A percentile compares a stretch with the other conserved stretches of the same genome.
phyloP scores from a whole-genome alignment of 2,113 vertebrate species.

The Gila orcuttii region DNA sequence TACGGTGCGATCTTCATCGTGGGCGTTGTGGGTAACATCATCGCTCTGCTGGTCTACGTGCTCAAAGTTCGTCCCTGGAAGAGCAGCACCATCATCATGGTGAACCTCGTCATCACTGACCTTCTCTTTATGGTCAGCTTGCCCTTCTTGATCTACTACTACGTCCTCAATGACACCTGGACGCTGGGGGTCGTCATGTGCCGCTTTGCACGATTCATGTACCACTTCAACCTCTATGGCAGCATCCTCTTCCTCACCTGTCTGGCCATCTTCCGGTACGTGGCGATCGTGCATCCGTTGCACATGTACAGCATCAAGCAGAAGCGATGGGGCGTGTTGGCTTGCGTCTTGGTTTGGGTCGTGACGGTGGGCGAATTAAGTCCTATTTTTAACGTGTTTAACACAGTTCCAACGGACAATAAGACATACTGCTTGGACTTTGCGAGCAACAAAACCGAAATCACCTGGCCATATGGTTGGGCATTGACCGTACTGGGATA shows the following conservation, averaged over 20 bases:
- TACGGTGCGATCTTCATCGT: constrained; percentile 65
- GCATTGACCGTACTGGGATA: constrained; percentile 68
- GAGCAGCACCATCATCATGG: constrained; percentile 74
- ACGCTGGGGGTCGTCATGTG: constrained; percentile 66
- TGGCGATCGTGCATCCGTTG: constrained; percentile 64
- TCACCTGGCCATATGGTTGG: constrained; percentile 70
- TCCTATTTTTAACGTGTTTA: constrained; percentile 69
- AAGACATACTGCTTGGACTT: constrained; percentile 68
- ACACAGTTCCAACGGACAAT: not conserved
- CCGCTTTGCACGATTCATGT: constrained; percentile 65
- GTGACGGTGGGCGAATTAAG: constrained; percentile 57
- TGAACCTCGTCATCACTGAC: constrained; percentile 77
- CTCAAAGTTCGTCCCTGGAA: constrained; percentile 73
- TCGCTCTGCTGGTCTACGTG: constrained; percentile 62
- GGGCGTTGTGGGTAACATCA: constrained; percentile 66
- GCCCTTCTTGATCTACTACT: constrained; percentile 75
- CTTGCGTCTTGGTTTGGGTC: constrained; percentile 66
- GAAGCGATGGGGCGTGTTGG: constrained; percentile 65
- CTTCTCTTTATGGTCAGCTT: constrained; percentile 74
- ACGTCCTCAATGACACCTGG: constrained; percentile 62
- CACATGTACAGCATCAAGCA: constrained; percentile 58
- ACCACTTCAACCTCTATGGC: constrained; percentile 72
- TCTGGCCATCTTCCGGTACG: constrained; percentile 66
- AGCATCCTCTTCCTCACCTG: constrained; percentile 74
- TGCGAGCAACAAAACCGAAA: constrained; percentile 48